phyloP scores from a whole-genome alignment of 1,140 invertebrate genomes.

The Solenopsis invicta region DNA sequence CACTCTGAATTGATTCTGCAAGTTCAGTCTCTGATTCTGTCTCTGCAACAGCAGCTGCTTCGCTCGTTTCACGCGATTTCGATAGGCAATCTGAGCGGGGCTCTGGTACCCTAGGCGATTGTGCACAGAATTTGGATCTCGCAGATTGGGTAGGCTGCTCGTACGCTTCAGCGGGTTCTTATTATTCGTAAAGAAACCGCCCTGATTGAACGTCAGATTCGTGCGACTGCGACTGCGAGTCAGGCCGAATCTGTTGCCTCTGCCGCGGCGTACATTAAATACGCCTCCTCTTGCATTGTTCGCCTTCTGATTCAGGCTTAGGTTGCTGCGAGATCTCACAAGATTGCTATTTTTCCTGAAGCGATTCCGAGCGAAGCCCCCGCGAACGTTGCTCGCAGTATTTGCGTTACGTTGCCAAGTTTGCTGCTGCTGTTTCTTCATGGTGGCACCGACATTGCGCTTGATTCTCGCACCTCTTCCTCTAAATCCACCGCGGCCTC shows the following conservation, averaged over 20 bases:
- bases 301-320: conserved; percentile 72
- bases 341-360: conserved; percentile 77
- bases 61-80: conserved; percentile 84
- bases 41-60: conserved; percentile 83
- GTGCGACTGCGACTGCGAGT: conserved; percentile 80
- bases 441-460: conserved; percentile 55
- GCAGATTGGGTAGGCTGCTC: conserved; percentile 82
- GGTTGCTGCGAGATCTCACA: conserved; percentile 77
- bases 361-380: conserved; percentile 81
- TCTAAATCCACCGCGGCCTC: conserved; percentile 67
- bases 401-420: conserved; percentile 64
- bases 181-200: conserved; percentile 77
- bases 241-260: conserved; percentile 73
- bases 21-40: conserved; percentile 80
- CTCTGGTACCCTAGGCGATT: conserved; percentile 85
- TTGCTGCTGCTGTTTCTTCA: conserved; percentile 69
- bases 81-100: conserved; percentile 84
- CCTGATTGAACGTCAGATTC: conserved; percentile 76
- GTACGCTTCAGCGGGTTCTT: conserved; percentile 80
- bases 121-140: conserved; percentile 84
- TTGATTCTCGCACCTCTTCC: conserved; percentile 71
- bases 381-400: conserved; percentile 48
- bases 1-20: conserved; percentile 82
- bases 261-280: conserved; percentile 73
- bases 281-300: conserved; percentile 70